Evolutionary conservation across 2,888 invertebrate species (phyloP).

Genomic region (Drosophila falleni): DNA sequence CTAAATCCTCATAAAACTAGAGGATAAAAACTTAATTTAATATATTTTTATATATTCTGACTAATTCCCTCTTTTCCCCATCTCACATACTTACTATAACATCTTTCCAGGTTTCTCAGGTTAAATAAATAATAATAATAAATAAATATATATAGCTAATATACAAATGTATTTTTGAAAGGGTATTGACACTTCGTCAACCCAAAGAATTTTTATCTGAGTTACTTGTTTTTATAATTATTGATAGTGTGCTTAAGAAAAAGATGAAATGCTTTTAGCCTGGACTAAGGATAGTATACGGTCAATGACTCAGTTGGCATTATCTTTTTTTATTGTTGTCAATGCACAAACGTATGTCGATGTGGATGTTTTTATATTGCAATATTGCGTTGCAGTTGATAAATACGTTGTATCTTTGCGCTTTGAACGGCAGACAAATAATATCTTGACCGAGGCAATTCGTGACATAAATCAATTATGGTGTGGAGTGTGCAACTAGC

Average conservation of each 20-base stretch:
- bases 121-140: too few species aligned
- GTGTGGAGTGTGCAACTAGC: constrained; percentile 37
- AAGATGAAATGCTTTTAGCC: constrained; percentile 32
- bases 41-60: too few species aligned
- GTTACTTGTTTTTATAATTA: constrained; percentile 4
- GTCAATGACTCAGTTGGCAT: constrained; percentile 69
- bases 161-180: neutral
- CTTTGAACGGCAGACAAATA: constrained; percentile 22
- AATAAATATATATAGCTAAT: too few species aligned
- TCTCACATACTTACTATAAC: too few species aligned
- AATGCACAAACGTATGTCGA: constrained; percentile 8
- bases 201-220: neutral
- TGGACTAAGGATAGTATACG: constrained; percentile 63
- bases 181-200: neutral
- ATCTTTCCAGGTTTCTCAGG: too few species aligned
- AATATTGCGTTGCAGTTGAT: constrained; percentile 46
- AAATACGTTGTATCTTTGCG: constrained; percentile 50
- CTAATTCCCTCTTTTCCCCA: too few species aligned
- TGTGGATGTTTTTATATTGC: constrained; percentile 15
- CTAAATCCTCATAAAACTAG: too few species aligned
- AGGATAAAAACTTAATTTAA: too few species aligned
- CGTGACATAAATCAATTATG: constrained; percentile 72
- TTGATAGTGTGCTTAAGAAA: constrained; percentile 37
- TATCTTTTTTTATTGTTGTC: constrained; percentile 65
- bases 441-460: constrained; percentile 46